A percentile compares a stretch with the other conserved stretches of the same genome.
Evolutionary conservation across 2,888 invertebrate species (phyloP).

Genomic region (Quadroppia sp.): DNA sequence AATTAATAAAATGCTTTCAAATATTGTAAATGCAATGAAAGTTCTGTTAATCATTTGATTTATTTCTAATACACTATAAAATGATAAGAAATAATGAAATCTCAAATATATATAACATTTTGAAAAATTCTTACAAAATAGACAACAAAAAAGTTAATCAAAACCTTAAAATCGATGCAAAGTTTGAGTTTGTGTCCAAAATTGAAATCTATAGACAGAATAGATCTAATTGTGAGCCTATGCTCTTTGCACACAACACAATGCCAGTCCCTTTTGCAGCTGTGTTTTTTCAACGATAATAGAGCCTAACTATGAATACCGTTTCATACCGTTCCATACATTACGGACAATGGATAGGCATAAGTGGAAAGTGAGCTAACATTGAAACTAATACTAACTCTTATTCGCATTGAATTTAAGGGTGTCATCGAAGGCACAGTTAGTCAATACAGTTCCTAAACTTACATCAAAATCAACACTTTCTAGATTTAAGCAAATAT

Average conservation of each 20-base stretch:
- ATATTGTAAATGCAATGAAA: no score
- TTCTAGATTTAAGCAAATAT: conserved; percentile 14
- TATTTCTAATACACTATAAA: no score
- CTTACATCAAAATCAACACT: conserved; percentile 33
- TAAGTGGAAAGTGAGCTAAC: conserved; percentile 2
- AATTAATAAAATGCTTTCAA: no score
- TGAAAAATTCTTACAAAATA: no score
- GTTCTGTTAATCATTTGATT: no score
- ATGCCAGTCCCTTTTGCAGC: conserved; percentile 6
- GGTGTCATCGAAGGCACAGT: neutral
- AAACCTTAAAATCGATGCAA: no score
- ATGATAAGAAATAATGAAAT: no score
- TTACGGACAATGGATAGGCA: neutral
- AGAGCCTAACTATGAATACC: neutral
- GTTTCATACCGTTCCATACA: neutral
- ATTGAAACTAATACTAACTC: neutral
- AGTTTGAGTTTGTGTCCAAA: no score
- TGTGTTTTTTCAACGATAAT: conserved; percentile 21
- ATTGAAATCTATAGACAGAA: neutral
- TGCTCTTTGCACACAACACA: neutral
- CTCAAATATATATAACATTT: no score
- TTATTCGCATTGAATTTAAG: no score
- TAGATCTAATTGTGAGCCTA: neutral
- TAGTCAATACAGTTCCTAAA: conserved; percentile 7
- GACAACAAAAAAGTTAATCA: no score